Conservation (phyloP, 2,888 invertebrate genomes). For the Dryadula phaetusa region DNA sequence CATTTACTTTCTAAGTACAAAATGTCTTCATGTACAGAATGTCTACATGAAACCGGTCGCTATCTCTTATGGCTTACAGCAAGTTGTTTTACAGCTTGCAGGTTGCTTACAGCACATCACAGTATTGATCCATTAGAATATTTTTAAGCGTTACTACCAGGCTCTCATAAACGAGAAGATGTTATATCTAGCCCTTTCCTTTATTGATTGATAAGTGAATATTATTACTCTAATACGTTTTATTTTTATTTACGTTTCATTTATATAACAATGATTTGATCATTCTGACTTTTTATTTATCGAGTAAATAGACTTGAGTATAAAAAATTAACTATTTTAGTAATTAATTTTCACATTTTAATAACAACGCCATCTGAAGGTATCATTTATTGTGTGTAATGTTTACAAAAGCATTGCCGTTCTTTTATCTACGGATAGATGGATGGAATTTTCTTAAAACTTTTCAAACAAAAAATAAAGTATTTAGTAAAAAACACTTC, state of each 20-base stretch:
- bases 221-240: background rate
- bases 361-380: slow-evolving; percentile 7
- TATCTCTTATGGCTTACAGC: slow-evolving; percentile 13
- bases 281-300: no score
- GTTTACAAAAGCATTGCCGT: background rate
- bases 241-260: background rate
- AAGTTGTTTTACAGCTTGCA: no score
- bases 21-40: no score
- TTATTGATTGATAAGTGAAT: background rate
- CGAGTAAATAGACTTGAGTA: background rate
- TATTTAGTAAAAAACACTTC: no score
- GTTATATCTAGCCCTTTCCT: background rate
- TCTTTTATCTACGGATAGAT: background rate
- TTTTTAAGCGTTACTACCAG: slow-evolving; percentile 6
- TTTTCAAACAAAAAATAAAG: no score
- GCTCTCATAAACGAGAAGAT: slow-evolving; percentile 9
- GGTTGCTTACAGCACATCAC: slow-evolving; percentile 20
- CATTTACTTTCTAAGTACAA: no score
- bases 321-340: background rate
- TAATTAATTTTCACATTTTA: background rate
- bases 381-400: background rate
- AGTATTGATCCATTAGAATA: slow-evolving; percentile 17
- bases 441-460: no score
- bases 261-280: no score
- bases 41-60: background rate